Base-by-base conservation (phyloP, 53 echinoderm and acorn worm species). In the Mesocentrotus franciscanus region DNA sequence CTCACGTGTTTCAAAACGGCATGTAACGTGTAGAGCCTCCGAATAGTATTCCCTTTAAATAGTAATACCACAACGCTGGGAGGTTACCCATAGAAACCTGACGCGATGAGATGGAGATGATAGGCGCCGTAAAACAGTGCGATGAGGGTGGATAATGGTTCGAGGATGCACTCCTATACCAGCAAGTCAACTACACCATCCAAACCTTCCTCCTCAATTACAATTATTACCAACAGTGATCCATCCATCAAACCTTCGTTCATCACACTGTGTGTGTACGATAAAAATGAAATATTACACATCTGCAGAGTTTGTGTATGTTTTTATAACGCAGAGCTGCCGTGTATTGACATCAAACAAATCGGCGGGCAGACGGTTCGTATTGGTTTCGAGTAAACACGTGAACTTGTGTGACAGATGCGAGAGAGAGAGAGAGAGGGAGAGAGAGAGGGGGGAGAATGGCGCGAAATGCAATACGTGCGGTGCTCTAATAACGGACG, bases 351-450 rank as follows among this genome's bases (percentile, higher is more conserved):
- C 17, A 58, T 56, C 20, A 58, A 85, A 87, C 87, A 87, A 87
- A 27, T 58, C 87, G 58, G 58, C 27, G 75, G 30, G 75, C 87
- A 87, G 87, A 87, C 87, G 87, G 58, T 58, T 33, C 87, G 85
- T 87, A 58, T 87, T 87, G 87, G 58, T 29, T 87, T 87, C 29
- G 56, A 87, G 58, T 58, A 87, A 87, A 87, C 87, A 87, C 87
- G 87, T 87, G 87, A 87, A 87, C 87, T 87, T 87, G 87, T 57
- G 87, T 58, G 87, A 84, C 87, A 58, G 87, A 87, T 87, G 87
- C 56, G 59, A 64, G 64, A 64, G 64, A 15, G 64, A 15, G 15
- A 64, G 64, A 64, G 64, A 64, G 64, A 64, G 64, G 0, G 64
- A 15, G 64, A 75, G n/a, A 27, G 30, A 24, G 75, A 58, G 85